A percentile compares a stretch with the other conserved stretches of the same genome.
These are phyloP conservation scores for Xestobium rufovillosum DNA, from an alignment of 2,888 invertebrate genomes.

Conservation along the genomic window DNA sequence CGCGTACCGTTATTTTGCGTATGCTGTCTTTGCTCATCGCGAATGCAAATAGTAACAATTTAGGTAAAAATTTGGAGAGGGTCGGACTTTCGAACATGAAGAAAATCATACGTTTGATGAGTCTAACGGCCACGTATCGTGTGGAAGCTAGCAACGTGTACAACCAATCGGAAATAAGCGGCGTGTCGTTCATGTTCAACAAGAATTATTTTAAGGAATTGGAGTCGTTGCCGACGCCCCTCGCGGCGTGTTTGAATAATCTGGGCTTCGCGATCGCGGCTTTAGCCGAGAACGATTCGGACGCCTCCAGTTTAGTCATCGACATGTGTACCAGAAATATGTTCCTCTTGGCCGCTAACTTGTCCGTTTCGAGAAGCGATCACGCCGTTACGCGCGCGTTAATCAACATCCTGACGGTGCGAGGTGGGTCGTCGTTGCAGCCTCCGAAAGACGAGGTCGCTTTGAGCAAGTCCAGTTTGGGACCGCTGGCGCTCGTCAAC, in stretches of 20 bases:
- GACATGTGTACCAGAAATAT: slow-evolving; percentile 50
- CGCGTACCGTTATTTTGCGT: slow-evolving; percentile 50
- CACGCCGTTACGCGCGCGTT: slow-evolving; percentile 54
- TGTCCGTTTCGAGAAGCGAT: slow-evolving; percentile 34
- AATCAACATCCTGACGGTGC: slow-evolving; percentile 48
- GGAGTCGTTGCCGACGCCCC: no score
- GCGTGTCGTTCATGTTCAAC: slow-evolving; percentile 13
- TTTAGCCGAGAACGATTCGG: slow-evolving; percentile 48
- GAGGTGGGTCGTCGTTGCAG: slow-evolving; percentile 42
- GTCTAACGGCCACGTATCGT: slow-evolving; percentile 50
- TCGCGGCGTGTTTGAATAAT: slow-evolving; percentile 37
- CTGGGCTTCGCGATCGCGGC: slow-evolving; percentile 45
- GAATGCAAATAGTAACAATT: slow-evolving; percentile 32
- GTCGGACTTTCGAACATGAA: slow-evolving; percentile 50
- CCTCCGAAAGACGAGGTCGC: slow-evolving; percentile 35
- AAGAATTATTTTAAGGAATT: no score
- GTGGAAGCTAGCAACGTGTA: slow-evolving; percentile 40
- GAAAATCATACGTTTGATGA: slow-evolving; percentile 53
- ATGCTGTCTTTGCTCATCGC: slow-evolving; percentile 43
- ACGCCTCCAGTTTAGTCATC: slow-evolving; percentile 49
- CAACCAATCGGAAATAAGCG: slow-evolving; percentile 29
- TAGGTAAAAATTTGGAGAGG: slow-evolving; percentile 36
- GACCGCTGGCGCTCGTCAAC: slow-evolving; percentile 50
- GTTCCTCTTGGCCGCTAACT: slow-evolving; percentile 43
- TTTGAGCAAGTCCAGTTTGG: slow-evolving; percentile 20